Percentiles rank a stretch among this genome's conserved stretches.
phyloP scores from a whole-genome alignment of 1,140 invertebrate species.

The Helicoverpa zea region DNA sequence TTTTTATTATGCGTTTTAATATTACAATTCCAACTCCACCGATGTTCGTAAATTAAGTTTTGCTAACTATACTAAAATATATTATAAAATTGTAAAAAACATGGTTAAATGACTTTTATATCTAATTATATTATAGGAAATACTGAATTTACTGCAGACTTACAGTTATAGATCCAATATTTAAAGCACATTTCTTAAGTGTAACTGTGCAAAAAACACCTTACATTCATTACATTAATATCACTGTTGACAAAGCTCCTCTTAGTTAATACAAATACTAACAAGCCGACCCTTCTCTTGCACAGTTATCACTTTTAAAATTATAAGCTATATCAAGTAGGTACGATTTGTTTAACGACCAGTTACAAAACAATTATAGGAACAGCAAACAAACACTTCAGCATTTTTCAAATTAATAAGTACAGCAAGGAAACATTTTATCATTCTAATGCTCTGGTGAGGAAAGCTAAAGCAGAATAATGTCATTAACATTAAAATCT shows the following conservation, averaged over 20 bases:
- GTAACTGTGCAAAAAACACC: constrained; percentile 76
- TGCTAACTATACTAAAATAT: constrained; percentile 83
- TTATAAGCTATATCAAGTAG: constrained; percentile 57
- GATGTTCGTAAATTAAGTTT: constrained; percentile 76
- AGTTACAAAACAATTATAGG: constrained; percentile 56
- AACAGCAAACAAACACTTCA: constrained; percentile 39
- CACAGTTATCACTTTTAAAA: constrained; percentile 78
- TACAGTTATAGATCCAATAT: constrained; percentile 69
- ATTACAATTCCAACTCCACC: constrained; percentile 58
- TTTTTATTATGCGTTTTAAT: constrained; percentile 60
- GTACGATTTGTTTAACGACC: constrained; percentile 51
- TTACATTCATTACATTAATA: constrained; percentile 72
- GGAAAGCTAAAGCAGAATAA: constrained; percentile 71
- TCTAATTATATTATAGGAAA: constrained; percentile 82
- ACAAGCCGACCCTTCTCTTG: constrained; percentile 68
- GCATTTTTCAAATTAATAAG: constrained; percentile 5
- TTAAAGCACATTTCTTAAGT: constrained; percentile 72
- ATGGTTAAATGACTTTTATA: constrained; percentile 74
- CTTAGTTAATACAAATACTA: constrained; percentile 62
- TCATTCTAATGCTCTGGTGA: constrained; percentile 40
- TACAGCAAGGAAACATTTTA: constrained; percentile 1
- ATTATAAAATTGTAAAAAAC: constrained; percentile 83
- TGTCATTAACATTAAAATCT: constrained; percentile 81
- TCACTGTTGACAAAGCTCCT: constrained; percentile 76
- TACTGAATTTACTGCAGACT: constrained; percentile 79